Evolutionary conservation across 2,113 vertebrate species (phyloP).

Genomic region (Elaphurus davidianus): DNA sequence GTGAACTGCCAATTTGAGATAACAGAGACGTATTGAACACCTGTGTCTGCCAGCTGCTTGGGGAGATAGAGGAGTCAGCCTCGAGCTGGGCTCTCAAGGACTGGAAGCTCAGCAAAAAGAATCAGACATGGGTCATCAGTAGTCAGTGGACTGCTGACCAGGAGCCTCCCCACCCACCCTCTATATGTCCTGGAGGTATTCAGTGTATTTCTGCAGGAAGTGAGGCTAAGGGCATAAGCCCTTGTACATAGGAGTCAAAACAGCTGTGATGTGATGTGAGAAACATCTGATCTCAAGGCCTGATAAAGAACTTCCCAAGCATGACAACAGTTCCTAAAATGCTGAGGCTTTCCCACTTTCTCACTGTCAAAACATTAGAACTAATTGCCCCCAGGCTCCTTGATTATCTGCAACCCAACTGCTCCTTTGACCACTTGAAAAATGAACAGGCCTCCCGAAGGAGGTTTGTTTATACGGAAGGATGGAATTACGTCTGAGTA

Average conservation of each 20-base stretch:
- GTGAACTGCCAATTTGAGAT: not conserved
- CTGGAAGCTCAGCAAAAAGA: not conserved
- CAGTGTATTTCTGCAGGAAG: not conserved
- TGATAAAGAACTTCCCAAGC: conserved; percentile 18
- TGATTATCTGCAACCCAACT: conserved; percentile 71
- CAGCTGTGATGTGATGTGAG: not conserved
- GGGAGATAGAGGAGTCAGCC: not conserved
- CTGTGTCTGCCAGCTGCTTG: not conserved
- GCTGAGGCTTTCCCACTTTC: conserved; percentile 17
- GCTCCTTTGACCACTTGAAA: conserved; percentile 57
- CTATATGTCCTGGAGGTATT: too few relatives aligned
- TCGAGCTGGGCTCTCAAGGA: not conserved
- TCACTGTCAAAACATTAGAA: conserved; percentile 61
- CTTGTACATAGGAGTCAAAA: not conserved
- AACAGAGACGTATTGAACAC: conserved; percentile 1
- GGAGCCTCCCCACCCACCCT: not conserved
- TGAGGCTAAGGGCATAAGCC: not conserved
- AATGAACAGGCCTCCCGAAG: conserved; percentile 28
- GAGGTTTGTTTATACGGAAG: conserved; percentile 36
- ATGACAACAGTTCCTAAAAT: conserved; percentile 12
- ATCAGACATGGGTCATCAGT: accelerated
- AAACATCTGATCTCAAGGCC: not conserved
- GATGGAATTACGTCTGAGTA: not conserved
- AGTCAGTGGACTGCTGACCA: not conserved
- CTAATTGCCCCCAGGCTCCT: conserved; percentile 67